phyloP scores from a whole-genome alignment of 2,797 vertebrate genomes.

The Neosilurus mollespiculum region DNA sequence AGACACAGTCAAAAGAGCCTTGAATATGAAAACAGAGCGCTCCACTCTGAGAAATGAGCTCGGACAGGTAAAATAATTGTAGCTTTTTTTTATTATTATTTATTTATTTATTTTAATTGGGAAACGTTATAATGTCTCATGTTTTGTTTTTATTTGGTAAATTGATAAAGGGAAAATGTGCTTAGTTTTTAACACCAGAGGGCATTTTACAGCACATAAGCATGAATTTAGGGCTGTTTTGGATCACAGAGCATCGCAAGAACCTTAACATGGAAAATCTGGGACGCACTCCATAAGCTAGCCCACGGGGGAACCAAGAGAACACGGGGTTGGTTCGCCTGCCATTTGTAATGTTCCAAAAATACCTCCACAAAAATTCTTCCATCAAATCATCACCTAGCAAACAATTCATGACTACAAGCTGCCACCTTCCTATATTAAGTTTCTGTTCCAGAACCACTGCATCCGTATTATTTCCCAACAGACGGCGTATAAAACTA shows the following conservation, averaged over 20 bases:
- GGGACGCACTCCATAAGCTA: constrained; percentile 8
- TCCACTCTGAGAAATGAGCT: neutral
- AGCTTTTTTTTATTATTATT: too few species aligned
- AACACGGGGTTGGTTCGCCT: neutral
- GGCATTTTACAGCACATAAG: constrained; percentile 9
- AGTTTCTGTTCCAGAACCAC: neutral
- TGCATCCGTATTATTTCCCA: constrained; percentile 26
- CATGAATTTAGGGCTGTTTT: neutral
- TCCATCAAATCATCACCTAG: constrained; percentile 16
- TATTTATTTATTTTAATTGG: neutral
- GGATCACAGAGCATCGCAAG: neutral
- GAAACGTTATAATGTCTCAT: neutral
- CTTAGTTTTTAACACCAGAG: constrained; percentile 14
- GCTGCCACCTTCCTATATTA: constrained; percentile 13
- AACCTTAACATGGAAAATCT: constrained; percentile 2
- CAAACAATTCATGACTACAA: neutral
- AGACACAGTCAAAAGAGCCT: neutral
- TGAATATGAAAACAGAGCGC: neutral
- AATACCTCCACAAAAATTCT: constrained; percentile 11
- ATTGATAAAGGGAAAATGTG: neutral
- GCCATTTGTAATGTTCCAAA: constrained; percentile 13
- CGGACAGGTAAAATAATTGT: neutral
- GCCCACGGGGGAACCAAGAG: constrained; percentile 7
- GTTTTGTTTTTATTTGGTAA: neutral
- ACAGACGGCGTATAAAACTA: constrained; percentile 15